phyloP scores from a whole-genome alignment of 2,797 vertebrate species.

The Pangasius krempfi region DNA sequence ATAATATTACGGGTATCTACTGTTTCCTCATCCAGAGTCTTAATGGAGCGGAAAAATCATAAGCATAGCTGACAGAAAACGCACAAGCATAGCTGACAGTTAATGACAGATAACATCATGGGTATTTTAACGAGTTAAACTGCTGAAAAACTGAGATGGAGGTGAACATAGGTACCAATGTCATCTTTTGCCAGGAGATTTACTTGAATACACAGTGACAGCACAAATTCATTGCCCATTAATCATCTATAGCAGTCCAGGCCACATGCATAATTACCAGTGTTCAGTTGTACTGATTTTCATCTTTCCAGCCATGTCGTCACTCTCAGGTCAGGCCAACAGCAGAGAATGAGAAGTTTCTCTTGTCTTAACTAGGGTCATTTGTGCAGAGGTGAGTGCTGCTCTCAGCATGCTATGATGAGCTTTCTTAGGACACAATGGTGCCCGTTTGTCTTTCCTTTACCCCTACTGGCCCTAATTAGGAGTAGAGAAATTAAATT shows the following conservation, averaged over 20 bases:
- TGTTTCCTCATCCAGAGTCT: conserved; percentile 27
- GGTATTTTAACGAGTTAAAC: conserved; percentile 41
- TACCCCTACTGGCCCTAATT: conserved; percentile 15
- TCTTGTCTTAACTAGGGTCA: neutral
- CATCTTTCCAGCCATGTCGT: conserved; percentile 6
- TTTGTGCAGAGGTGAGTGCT: conserved; percentile 3
- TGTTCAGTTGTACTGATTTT: conserved; percentile 12
- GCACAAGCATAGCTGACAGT: conserved; percentile 33
- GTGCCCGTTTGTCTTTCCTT: neutral
- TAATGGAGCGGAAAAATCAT: conserved; percentile 32
- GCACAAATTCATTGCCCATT: conserved; percentile 40
- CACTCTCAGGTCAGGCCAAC: conserved; percentile 7
- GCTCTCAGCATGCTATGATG: neutral
- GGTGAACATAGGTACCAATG: conserved; percentile 39
- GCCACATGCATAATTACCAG: conserved; percentile 40
- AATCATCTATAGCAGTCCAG: conserved; percentile 34
- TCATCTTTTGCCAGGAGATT: conserved; percentile 38
- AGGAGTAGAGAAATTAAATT: neutral
- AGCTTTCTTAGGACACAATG: conserved; percentile 3
- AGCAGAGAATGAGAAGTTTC: neutral
- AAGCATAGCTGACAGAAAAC: conserved; percentile 41
- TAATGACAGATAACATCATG: conserved; percentile 38
- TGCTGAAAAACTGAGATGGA: conserved; percentile 31
- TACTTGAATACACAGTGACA: conserved; percentile 41
- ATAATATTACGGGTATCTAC: conserved; percentile 25